Conservation (phyloP, 2,888 invertebrate genomes). For the Leptarthrus brevirostris region DNA sequence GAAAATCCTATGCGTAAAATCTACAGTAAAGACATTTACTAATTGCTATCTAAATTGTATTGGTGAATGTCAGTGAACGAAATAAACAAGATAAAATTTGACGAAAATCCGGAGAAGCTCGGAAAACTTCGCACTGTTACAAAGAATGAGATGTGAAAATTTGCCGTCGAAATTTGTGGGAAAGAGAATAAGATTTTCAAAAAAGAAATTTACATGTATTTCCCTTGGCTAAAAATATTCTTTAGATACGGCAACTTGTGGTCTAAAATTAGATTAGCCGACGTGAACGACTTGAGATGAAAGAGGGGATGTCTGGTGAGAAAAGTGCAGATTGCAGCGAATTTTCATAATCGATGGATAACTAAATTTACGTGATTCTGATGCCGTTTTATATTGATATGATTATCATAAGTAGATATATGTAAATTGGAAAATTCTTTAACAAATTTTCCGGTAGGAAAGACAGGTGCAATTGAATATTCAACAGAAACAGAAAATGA, state of each 20-base stretch:
- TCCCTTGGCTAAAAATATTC: conserved; percentile 38
- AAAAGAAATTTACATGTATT: conserved; percentile 8
- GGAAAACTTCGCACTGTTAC: conserved; percentile 36
- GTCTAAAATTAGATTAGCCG: conserved; percentile 62
- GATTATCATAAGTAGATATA: too few species aligned
- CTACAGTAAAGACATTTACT: conserved; percentile 19
- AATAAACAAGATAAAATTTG: conserved; percentile 37
- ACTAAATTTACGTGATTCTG: too few species aligned
- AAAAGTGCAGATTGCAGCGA: background rate
- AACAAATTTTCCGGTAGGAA: too few species aligned
- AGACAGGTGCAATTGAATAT: too few species aligned
- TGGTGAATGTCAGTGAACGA: conserved; percentile 24
- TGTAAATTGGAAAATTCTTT: too few species aligned
- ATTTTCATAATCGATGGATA: too few species aligned
- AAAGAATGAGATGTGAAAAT: conserved; percentile 35
- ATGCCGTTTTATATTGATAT: too few species aligned
- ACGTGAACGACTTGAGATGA: conserved; percentile 85
- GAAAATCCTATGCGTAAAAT: conserved; percentile 24
- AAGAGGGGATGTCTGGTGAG: conserved; percentile 7
- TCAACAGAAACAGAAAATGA: too few species aligned
- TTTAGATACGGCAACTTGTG: conserved; percentile 32
- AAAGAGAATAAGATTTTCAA: conserved; percentile 1
- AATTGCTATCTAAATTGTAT: background rate
- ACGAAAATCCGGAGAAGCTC: conserved; percentile 28
- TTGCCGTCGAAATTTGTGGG: conserved; percentile 19